Evolutionary conservation across 2,113 vertebrate genomes (phyloP), one percentile per base, ranked within the genome.

Genomic region (Ceyx melanurus): DNA sequence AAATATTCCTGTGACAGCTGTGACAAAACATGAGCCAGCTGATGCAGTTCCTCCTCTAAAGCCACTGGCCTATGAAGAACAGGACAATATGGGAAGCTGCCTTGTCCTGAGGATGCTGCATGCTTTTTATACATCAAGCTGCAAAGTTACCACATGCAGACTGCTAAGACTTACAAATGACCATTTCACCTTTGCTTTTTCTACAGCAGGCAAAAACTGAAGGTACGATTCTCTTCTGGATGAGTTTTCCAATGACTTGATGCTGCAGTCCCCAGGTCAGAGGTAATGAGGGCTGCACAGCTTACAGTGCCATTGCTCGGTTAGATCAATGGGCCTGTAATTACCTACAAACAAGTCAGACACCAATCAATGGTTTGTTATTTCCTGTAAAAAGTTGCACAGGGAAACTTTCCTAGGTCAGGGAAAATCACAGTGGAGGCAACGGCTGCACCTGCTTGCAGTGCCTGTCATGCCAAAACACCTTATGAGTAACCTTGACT

Each of bases 271-370:
- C 64, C 90, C 91, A 89, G 97, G 96, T 97, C 97, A 95, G 96
- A 97, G 93, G 95, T 97, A 97, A 96, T 82, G 91, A 97, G 92
- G 57, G 84, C 92, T 95, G 92, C 90, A 95, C 88, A 94, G 76
- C 73, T 93, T 92, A 95, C 48, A 54, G 76, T 72, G 35, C 93
- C 90, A 82, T 56, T 88, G 86, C 88, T 88, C 84, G 35, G 92
- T 91, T 93, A 97, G 97, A 98, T 98, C 97, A 96, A 98, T 98
- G 96, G 95, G 22, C 90, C 96, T 97, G 91, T 97, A 98, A 98
- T 98, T 97, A 97, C 97, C 97, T 97, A 96, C 97, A 97, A 98
- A 98, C 97, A 97, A 97, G 96, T 95, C 96, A 97, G 97, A 97
- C 97, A 96, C 95, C 95, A 97, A 98, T 98, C 97, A 97, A 97